Evolutionary conservation across 2,797 vertebrate species (phyloP), one percentile per base, ranked within the genome.

Genomic region (Ptychadena robeensis): DNA sequence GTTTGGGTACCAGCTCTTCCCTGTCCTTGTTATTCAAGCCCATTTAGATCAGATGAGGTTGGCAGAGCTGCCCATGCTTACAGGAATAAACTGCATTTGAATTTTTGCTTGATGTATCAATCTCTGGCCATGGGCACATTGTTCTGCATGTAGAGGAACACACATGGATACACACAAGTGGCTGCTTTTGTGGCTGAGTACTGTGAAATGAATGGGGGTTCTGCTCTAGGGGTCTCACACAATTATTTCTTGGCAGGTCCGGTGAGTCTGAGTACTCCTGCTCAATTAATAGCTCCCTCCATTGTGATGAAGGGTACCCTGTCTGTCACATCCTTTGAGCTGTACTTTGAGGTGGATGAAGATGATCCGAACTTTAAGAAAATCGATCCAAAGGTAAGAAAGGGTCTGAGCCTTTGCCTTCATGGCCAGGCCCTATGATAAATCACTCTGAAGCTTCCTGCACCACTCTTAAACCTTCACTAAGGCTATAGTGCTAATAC

Each of bases 281-380:
- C 96, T 32, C 96, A 99, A 91, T 94, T 99, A 84, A 95, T 99
- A 88, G 95, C 96, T 87, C 97, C 97, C 76, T 97, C 96, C 0
- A 91, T 88, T 27, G 95, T 96, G 80, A 91, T 96, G 88, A 97
- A 89, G 90, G 98, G 98, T 77, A 98, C 95, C 66, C 92, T 99
- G 90, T 99, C 97, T 87, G 92, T 99, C 93, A 99, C 96, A 84
- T 90, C 95, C 87, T 96, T 95, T 48, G 98, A 99, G 91, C 94
- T 99, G 86, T 99, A 95, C 94, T 99, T 99, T 88, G 97, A 99
- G 92, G 98, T 99, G 90, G 97, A 99, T 86, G 98, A 99, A 90
- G 98, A 99, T 84, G 97, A 99, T 82, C 90, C 94, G 53, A 88
- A 91, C 94, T 98, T 96, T 94, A 99, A 95, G 94, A 94, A 95